Conservation (phyloP, 2,113 vertebrate species). For the Rhadina sibilatrix region DNA sequence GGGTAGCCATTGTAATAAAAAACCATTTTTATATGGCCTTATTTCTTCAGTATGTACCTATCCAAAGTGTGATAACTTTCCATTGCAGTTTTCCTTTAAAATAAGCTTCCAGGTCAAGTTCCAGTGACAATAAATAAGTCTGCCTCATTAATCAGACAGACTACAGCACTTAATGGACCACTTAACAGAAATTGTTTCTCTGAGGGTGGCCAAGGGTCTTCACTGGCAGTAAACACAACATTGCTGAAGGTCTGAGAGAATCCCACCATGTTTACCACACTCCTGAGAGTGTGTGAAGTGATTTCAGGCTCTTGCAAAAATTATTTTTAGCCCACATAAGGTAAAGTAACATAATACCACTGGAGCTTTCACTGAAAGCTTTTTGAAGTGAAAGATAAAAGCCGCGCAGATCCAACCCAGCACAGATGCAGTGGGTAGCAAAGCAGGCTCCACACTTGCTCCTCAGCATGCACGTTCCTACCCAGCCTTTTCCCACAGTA, state of each 20-base stretch:
- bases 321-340: background rate
- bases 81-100: background rate
- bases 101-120: slow-evolving; percentile 24
- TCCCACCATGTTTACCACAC: background rate
- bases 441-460: background rate
- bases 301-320: background rate
- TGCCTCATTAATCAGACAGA: background rate
- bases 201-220: background rate
- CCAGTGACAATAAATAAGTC: background rate
- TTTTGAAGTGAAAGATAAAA: background rate
- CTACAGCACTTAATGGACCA: background rate
- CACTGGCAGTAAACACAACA: background rate
- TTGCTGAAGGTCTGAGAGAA: background rate
- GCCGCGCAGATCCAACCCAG: fast-evolving
- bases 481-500: background rate
- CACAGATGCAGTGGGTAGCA: background rate
- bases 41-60: background rate
- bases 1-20: background rate
- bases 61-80: background rate
- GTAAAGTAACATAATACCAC: background rate
- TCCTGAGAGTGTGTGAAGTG: background rate
- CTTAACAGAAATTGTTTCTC: slow-evolving; percentile 10
- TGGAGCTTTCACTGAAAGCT: background rate
- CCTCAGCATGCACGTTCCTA: fast-evolving
- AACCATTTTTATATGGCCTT: background rate